Evolutionary conservation across 2,888 invertebrate genomes (phyloP), one percentile per base, ranked within the genome.

Genomic region (Acanthosoma haemorrhoidale): DNA sequence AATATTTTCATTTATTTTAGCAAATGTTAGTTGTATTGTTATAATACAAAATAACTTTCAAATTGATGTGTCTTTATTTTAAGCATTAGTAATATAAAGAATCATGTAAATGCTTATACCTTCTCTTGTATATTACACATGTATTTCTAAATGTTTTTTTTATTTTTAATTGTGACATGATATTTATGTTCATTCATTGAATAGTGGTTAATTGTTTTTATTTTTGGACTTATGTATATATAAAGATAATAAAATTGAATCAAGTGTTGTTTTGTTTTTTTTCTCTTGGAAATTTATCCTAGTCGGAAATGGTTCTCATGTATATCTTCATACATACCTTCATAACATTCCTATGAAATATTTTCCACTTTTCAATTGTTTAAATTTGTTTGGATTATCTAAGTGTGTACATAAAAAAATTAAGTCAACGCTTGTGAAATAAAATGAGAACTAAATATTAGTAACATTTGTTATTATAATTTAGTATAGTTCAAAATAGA

Each of bases 1-100:
- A n/a, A 51, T 51, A 51, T 25, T 51, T n/a, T 25, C n/a, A n/a
- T 51, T 51, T n/a, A 51, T 51, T 51, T 51, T 51, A 51, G 25
- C 29, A n/a, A 25, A n/a, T 25, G 29, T 51, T 25, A 51, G 25
- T n/a, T 51, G 51, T 51, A 51, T 51, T 51, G 21, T 51, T 25
- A 25, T 51, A 25, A 51, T 51, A 51, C 25, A 16, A n/a, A 25
- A 51, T 51, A 21, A 51, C 9, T 13, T 51, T 51, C 4, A 25
- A 25, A 18, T 43, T 13, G 21, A 51, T 25, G 5, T 51, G 21
- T 51, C 29, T 25, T 29, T 51, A n/a, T 6, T 51, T 51, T 13
- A 25, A 25, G 25, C 21, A 25, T 25, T 51, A 25, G 51, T 51
- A 51, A n/a, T n/a, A n/a, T n/a, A n/a, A n/a, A n/a, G n/a, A n/a